phyloP scores from a whole-genome alignment of 2,113 vertebrate genomes.

The Dicaeum eximium region DNA sequence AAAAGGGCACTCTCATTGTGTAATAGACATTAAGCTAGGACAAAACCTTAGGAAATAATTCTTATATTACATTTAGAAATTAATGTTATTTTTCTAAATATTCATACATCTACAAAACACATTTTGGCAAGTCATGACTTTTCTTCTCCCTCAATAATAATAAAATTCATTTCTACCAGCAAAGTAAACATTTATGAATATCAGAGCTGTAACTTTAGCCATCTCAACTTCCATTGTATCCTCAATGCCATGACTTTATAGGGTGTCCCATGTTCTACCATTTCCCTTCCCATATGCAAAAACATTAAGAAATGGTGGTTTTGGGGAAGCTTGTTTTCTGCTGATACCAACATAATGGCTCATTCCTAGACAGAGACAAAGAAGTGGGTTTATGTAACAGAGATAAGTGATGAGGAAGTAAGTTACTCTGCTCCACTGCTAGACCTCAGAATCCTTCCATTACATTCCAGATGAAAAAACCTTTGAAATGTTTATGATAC shows the following conservation, averaged over 20 bases:
- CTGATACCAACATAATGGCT: not conserved
- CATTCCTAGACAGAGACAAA: not conserved
- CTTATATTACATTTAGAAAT: not conserved
- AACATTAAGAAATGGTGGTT: accelerated
- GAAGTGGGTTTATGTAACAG: not conserved
- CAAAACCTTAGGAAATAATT: not conserved
- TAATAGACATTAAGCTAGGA: not conserved
- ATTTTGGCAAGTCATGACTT: not conserved
- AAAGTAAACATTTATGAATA: not conserved
- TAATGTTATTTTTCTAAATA: not conserved
- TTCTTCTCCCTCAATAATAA: not conserved
- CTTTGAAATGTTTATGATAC: not conserved
- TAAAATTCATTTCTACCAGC: not conserved
- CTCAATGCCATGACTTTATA: not conserved
- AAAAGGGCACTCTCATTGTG: not conserved
- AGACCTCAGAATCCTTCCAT: not conserved
- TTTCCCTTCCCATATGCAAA: not conserved
- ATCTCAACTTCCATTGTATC: not conserved
- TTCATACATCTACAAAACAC: not conserved
- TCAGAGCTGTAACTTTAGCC: not conserved
- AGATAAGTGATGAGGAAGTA: not conserved
- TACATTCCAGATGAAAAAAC: not conserved
- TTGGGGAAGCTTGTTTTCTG: not conserved
- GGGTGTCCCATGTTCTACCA: not conserved
- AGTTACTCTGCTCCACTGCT: not conserved